phyloP scores from a whole-genome alignment of 2,888 invertebrate genomes.

The Plusia festucae region DNA sequence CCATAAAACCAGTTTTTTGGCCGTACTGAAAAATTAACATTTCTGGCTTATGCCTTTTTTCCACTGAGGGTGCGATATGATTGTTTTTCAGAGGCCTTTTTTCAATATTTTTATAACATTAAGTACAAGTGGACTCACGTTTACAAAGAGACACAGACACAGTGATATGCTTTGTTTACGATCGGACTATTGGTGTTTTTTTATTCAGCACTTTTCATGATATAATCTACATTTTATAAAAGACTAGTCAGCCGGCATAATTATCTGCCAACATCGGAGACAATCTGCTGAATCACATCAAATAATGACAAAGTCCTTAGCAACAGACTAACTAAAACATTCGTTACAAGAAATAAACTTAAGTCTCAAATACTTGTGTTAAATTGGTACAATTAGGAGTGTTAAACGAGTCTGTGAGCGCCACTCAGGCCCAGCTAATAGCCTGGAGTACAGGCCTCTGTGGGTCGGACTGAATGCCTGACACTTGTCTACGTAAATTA shows the following conservation, averaged over 20 bases:
- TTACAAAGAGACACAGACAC: not conserved
- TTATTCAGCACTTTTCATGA: no score
- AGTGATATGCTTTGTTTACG: not conserved
- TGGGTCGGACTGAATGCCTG: not conserved
- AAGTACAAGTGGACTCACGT: no score
- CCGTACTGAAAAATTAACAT: no score
- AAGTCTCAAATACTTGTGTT: not conserved
- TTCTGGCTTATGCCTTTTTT: no score
- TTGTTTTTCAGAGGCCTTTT: no score
- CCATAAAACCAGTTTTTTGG: no score
- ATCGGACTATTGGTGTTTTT: not conserved
- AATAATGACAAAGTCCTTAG: not conserved
- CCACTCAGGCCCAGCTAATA: not conserved
- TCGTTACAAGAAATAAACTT: not conserved
- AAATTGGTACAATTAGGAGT: not conserved
- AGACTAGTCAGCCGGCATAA: not conserved
- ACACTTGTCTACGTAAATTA: not conserved
- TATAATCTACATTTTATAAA: not conserved
- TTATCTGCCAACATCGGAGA: not conserved
- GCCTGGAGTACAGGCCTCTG: not conserved
- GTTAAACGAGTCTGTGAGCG: not conserved
- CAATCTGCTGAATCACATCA: conserved; percentile 1
- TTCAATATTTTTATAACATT: no score
- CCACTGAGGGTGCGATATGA: no score
- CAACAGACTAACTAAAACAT: not conserved